These are phyloP conservation scores for Oncopeltus fasciatus DNA, from an alignment of 1,140 invertebrate species.

Conservation along the genomic window DNA sequence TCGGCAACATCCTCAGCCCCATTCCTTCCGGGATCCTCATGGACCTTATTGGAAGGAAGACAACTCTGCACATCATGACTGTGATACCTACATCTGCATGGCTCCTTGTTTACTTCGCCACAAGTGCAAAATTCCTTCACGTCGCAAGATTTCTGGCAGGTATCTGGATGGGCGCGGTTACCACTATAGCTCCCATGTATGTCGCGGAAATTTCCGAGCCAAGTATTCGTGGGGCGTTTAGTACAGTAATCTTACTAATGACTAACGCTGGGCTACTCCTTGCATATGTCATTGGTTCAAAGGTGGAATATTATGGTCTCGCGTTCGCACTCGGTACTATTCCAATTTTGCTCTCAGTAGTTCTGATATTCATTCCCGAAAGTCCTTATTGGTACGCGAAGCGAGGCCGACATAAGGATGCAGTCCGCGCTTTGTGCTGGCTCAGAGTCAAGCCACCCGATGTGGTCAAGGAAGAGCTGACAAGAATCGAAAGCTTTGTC, in stretches of 20 bases:
- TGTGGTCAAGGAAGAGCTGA: neutral
- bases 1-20: too few relatives aligned
- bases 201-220: constrained; percentile 49
- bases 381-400: too few relatives aligned
- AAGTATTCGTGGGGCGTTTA: constrained; percentile 41
- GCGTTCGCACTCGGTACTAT: constrained; percentile 45
- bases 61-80: constrained; percentile 50
- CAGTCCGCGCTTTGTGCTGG: constrained; percentile 37
- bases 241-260: constrained; percentile 50
- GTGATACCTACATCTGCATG: constrained; percentile 18
- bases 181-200: constrained; percentile 37
- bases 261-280: constrained; percentile 59
- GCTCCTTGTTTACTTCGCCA: constrained; percentile 14
- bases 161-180: constrained; percentile 35
- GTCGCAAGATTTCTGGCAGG: constrained; percentile 42
- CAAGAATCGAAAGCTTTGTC: neutral
- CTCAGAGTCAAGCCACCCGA: constrained; percentile 23
- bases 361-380: constrained; percentile 64
- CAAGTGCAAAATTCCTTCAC: constrained; percentile 31
- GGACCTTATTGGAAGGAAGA: constrained; percentile 54
- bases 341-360: constrained; percentile 39
- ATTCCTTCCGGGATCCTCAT: constrained; percentile 36
- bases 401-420: constrained; percentile 41
- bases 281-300: constrained; percentile 59
- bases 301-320: constrained; percentile 47